Percentiles rank a stretch among this genome's conserved stretches.
phyloP scores from a whole-genome alignment of 2,888 invertebrate species.

The Andrena praecox region DNA sequence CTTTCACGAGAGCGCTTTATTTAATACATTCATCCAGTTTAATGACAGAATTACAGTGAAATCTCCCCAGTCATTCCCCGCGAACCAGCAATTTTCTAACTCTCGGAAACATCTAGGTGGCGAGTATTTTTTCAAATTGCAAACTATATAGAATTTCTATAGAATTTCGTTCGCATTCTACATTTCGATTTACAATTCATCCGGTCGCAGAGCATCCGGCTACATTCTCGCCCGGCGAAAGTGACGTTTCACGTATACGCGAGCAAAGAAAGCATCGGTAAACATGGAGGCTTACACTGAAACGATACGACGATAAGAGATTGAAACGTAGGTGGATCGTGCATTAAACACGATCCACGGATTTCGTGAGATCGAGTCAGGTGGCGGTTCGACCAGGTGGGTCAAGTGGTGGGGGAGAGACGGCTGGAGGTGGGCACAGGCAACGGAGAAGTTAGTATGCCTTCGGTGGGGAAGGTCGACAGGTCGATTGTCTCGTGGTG shows the following conservation, averaged over 20 bases:
- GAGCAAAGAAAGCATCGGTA: neutral
- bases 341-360: conserved; percentile 53
- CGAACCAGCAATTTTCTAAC: conserved; percentile 45
- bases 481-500: conserved; percentile 67
- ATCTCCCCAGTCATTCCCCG: conserved; percentile 34
- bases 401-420: conserved; percentile 67
- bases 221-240: no score
- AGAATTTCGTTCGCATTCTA: neutral
- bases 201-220: neutral
- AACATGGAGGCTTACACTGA: neutral
- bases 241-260: no score
- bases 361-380: conserved; percentile 75
- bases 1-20: conserved; percentile 25
- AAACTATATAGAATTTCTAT: neutral
- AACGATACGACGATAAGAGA: neutral
- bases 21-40: conserved; percentile 34
- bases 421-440: conserved; percentile 54
- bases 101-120: conserved; percentile 17
- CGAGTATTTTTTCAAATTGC: neutral
- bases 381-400: conserved; percentile 76
- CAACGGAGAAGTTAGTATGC: conserved; percentile 70
- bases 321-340: conserved; percentile 31
- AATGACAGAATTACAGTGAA: conserved; percentile 49
- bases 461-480: conserved; percentile 72
- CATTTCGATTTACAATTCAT: neutral